A percentile compares a stretch with the other conserved stretches of the same genome.
Conservation (phyloP, 2,888 invertebrate genomes). For the Miltochrista miniata region DNA sequence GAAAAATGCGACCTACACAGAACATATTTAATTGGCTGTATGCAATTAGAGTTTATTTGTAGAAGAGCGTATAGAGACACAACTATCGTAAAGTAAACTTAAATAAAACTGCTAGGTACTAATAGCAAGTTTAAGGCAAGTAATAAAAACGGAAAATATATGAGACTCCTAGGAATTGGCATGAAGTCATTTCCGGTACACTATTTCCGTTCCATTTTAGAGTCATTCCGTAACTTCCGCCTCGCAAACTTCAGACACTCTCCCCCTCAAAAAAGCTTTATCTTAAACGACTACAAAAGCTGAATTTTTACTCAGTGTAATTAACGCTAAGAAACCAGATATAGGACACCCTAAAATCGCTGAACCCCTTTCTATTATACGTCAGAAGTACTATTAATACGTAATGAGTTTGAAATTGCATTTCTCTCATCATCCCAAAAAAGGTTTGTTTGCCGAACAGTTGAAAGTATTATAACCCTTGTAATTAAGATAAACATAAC, state of each 20-base stretch:
- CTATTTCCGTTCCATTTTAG: conserved; percentile 54
- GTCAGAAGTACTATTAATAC: conserved; percentile 53
- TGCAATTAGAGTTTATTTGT: background rate
- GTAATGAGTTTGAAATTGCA: conserved; percentile 59
- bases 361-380: conserved; percentile 52
- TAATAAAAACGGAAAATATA: conserved; percentile 18
- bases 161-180: conserved; percentile 36
- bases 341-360: conserved; percentile 37
- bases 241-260: conserved; percentile 22
- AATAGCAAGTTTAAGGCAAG: background rate
- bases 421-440: conserved; percentile 41
- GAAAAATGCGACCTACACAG: too few species aligned
- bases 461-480: conserved; percentile 51
- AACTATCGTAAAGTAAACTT: background rate
- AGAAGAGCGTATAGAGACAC: background rate
- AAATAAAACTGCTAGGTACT: background rate
- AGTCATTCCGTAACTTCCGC: conserved; percentile 43
- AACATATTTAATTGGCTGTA: too few species aligned
- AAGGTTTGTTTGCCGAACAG: conserved; percentile 43
- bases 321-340: conserved; percentile 38
- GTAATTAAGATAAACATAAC: conserved; percentile 48
- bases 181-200: conserved; percentile 53
- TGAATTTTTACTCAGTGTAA: too few species aligned
- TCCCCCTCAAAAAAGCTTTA: conserved; percentile 30
- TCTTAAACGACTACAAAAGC: conserved; percentile 14